Percentiles rank a stretch among this genome's conserved stretches.
Evolutionary conservation across 2,888 invertebrate species (phyloP).

Genomic region (Orthosia incerta): DNA sequence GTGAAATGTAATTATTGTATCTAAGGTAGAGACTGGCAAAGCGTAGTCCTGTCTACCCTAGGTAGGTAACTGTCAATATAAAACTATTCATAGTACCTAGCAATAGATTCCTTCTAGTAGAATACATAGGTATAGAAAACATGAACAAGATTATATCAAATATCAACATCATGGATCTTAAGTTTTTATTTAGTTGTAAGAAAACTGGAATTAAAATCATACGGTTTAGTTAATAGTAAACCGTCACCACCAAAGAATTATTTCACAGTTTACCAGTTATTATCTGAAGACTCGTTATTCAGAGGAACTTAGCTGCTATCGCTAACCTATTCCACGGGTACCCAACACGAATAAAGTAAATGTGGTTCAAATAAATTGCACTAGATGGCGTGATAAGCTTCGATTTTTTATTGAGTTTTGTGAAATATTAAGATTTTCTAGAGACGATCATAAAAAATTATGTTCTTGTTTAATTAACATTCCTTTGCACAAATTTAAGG

Average conservation of each 20-base stretch:
- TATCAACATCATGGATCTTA: neutral
- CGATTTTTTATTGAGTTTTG: too few species aligned
- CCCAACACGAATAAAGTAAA: too few species aligned
- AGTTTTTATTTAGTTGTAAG: neutral
- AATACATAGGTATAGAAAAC: neutral
- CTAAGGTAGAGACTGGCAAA: neutral
- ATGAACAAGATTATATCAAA: neutral
- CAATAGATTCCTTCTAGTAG: neutral
- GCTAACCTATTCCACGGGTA: neutral
- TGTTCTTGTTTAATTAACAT: too few species aligned
- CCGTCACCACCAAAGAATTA: neutral
- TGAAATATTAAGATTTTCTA: too few species aligned
- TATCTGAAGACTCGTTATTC: slow-evolving; percentile 1
- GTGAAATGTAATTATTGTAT: neutral
- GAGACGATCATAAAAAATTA: too few species aligned
- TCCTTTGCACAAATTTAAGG: too few species aligned
- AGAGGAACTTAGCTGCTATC: neutral
- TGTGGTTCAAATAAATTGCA: too few species aligned
- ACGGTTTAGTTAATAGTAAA: slow-evolving; percentile 4
- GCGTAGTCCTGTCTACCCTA: too few species aligned
- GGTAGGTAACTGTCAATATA: neutral
- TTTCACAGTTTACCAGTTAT: neutral
- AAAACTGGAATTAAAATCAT: neutral
- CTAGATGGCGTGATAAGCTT: too few species aligned
- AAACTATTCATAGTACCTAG: neutral